These are phyloP conservation scores for Paguma larvata DNA, from an alignment of 2,797 vertebrate species.

Conservation along the genomic window DNA sequence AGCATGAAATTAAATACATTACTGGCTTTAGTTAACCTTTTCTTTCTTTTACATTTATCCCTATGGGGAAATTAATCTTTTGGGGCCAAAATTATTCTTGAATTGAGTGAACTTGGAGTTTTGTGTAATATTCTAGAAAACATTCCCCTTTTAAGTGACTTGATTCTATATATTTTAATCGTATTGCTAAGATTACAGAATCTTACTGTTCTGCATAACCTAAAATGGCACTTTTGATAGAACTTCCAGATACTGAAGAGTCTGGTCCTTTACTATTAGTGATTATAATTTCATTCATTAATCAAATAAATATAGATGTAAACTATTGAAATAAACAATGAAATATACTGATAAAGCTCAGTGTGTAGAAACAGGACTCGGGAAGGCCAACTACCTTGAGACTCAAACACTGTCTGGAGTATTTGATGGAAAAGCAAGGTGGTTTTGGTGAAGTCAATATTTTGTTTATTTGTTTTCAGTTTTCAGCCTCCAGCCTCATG, in stretches of 20 bases:
- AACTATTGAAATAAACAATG: background rate
- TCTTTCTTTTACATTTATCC: background rate
- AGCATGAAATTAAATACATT: background rate
- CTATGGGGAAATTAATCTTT: background rate
- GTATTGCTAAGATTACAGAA: background rate
- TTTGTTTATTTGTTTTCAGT: background rate
- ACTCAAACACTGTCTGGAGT: background rate
- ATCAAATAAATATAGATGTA: background rate
- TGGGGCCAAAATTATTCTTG: background rate
- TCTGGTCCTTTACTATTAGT: background rate
- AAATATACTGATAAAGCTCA: background rate
- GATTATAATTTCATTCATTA: conserved; percentile 22
- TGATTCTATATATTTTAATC: background rate
- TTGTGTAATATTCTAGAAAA: background rate
- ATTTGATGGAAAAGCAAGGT: background rate
- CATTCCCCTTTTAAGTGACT: background rate
- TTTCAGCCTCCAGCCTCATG: background rate
- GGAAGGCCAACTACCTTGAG: background rate
- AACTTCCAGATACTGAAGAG: background rate
- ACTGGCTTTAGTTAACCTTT: background rate
- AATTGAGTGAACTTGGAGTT: background rate
- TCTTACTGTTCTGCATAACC: background rate
- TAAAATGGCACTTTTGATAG: background rate
- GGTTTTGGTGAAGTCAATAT: background rate
- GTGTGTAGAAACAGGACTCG: background rate